Base-by-base conservation (phyloP, 2,888 invertebrate genomes). In the Syrista parreyssii region DNA sequence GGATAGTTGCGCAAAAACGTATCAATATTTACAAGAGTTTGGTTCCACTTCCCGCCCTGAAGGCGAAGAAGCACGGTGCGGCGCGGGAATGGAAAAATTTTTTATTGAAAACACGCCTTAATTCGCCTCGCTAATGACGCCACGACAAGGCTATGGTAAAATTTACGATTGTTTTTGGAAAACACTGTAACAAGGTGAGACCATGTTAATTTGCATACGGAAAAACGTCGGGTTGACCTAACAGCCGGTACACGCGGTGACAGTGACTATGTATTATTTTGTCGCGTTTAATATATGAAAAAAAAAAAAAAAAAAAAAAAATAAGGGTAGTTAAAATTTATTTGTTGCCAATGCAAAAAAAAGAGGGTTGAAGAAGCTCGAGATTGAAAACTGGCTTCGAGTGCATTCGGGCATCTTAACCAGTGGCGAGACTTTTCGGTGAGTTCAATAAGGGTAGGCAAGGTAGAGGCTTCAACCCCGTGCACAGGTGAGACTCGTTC, bases 371-470 rank as follows among this genome's bases (percentile, higher is more conserved):
- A 15, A 1, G 40, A 4, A 6, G 15, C 2, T 15, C 15, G 15
- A 15, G 6, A 15, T 15, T 3, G 4, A 33, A 33, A 33, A 2
- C 0, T 0, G 15, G 12, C 15, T 40, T 15, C 9, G 23, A 9
- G 9, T 23, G 55, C 23, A 55, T 55, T 55, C 23, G 1, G 23
- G 2, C 0, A 23, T 55, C 23, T 55, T 55, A 0, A 6, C 2
- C 55, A 23, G 55, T 55, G 23, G 23, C 36, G 15, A 55, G 55
- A 23, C 55, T 55, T 23, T 79, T 69, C n/a, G 81, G 81, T 79
- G 84, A 82, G 80, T 84, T 84, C 84, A 83, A 82, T 81, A 9
- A 9, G 55, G 78, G 80, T 76, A 76, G 76, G 78, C 73, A 55
- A 9, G 55, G 23, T 55, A 23, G 15, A 55, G 15, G 23, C 55